These are phyloP conservation scores for Frieseomelitta varia DNA, from an alignment of 1,140 invertebrate species.

Conservation along the genomic window DNA sequence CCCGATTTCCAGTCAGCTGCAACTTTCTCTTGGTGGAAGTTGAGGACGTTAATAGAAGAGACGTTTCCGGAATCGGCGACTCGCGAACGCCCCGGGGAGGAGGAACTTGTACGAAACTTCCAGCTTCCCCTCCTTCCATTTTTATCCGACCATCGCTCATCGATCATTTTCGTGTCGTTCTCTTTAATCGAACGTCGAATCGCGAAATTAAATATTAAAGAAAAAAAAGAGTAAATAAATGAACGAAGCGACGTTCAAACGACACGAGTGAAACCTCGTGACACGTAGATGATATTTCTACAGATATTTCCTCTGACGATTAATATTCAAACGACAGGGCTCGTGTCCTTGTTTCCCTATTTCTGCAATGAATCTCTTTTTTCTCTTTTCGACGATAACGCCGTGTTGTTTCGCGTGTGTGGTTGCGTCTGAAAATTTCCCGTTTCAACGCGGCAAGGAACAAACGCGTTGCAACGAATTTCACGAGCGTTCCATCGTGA, in stretches of 20 bases:
- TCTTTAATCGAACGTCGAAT: background rate
- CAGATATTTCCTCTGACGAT: background rate
- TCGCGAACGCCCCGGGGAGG: background rate
- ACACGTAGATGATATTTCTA: background rate
- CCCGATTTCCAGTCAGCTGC: background rate
- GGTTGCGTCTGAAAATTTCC: no score
- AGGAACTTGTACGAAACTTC: constrained; percentile 6
- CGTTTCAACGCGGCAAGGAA: no score
- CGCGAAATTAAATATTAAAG: background rate
- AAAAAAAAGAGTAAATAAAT: no score
- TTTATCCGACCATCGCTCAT: background rate
- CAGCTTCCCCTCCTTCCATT: background rate
- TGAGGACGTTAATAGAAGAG: constrained; percentile 27
- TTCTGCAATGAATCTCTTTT: background rate
- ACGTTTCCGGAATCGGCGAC: constrained; percentile 18
- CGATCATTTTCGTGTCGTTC: background rate
- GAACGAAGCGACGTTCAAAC: background rate
- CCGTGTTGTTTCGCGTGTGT: no score
- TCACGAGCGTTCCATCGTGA: background rate
- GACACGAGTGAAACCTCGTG: background rate
- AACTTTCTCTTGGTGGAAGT: constrained; percentile 6
- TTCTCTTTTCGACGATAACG: background rate
- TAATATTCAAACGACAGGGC: background rate
- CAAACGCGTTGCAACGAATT: background rate
- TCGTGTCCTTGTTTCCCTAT: background rate